Percentiles rank a stretch among this genome's conserved stretches.
These are phyloP conservation scores for Sceloporus undulatus DNA, from an alignment of 2,113 vertebrate genomes.

Conservation along the genomic window DNA sequence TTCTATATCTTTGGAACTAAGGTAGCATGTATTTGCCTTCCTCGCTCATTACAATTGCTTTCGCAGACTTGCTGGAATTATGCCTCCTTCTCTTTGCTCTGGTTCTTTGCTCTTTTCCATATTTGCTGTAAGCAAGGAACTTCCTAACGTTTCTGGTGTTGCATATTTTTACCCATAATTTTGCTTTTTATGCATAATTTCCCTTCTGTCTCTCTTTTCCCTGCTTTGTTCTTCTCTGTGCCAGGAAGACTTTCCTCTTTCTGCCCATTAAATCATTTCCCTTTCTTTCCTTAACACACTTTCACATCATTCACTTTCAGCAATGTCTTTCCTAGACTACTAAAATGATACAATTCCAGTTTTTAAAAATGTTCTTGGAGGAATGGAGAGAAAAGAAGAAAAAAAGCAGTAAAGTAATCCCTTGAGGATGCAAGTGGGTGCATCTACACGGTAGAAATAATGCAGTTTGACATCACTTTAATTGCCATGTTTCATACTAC, in stretches of 20 bases:
- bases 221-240: neutral
- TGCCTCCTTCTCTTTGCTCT: conserved; percentile 1
- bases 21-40: neutral
- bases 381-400: neutral
- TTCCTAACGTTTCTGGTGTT: neutral
- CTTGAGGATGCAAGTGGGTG: neutral
- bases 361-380: neutral
- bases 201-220: neutral
- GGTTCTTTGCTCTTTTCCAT: conserved; percentile 18
- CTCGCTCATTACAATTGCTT: conserved; percentile 6
- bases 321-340: neutral
- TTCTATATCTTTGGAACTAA: neutral
- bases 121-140: neutral
- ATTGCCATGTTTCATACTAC: too few species aligned
- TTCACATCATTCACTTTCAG: neutral
- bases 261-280: neutral
- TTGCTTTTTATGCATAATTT: too few species aligned
- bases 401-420: too few species aligned
- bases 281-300: neutral
- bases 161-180: neutral
- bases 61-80: neutral
- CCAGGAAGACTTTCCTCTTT: neutral
- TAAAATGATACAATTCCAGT: neutral
- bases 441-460: too few species aligned
- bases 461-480: too few species aligned